A percentile compares a stretch with the other conserved stretches of the same genome.
phyloP scores from a whole-genome alignment of 2,797 vertebrate species.

The Bovichtus diacanthus region DNA sequence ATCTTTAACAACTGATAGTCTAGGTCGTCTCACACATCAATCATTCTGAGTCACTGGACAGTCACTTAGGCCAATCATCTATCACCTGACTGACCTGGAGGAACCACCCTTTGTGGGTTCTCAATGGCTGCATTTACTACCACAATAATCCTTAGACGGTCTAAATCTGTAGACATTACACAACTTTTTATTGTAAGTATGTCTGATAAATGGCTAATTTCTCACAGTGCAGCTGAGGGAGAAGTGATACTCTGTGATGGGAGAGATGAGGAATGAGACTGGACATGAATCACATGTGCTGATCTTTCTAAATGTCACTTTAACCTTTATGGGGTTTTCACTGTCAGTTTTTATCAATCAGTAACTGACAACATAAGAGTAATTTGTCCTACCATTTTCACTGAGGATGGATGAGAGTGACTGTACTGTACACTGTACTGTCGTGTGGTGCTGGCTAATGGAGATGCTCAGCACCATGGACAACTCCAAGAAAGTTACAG shows the following conservation, averaged over 20 bases:
- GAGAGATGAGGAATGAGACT: conserved; percentile 57
- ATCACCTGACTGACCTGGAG: conserved; percentile 42
- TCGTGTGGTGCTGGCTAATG: background rate
- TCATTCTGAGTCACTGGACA: conserved; percentile 61
- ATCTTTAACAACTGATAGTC: conserved; percentile 76
- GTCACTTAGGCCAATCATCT: conserved; percentile 54
- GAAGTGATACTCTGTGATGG: conserved; percentile 57
- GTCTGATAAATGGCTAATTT: conserved; percentile 52
- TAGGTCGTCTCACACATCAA: conserved; percentile 70
- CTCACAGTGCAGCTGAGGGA: conserved; percentile 47
- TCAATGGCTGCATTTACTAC: conserved; percentile 9
- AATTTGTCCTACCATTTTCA: conserved; percentile 24
- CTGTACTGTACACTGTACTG: background rate
- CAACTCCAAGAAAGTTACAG: conserved; percentile 32
- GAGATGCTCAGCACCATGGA: conserved; percentile 40
- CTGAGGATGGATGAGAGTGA: conserved; percentile 20
- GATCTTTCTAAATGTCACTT: conserved; percentile 71
- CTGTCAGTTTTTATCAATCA: conserved; percentile 55
- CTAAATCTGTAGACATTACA: conserved; percentile 10
- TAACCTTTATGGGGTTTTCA: conserved; percentile 66
- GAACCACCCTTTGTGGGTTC: conserved; percentile 25
- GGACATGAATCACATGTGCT: conserved; percentile 68
- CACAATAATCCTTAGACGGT: conserved; percentile 1
- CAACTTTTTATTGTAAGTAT: background rate
- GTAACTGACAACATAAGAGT: conserved; percentile 38